phyloP scores from a whole-genome alignment of 2,888 invertebrate species.

The Orthosia cruda region DNA sequence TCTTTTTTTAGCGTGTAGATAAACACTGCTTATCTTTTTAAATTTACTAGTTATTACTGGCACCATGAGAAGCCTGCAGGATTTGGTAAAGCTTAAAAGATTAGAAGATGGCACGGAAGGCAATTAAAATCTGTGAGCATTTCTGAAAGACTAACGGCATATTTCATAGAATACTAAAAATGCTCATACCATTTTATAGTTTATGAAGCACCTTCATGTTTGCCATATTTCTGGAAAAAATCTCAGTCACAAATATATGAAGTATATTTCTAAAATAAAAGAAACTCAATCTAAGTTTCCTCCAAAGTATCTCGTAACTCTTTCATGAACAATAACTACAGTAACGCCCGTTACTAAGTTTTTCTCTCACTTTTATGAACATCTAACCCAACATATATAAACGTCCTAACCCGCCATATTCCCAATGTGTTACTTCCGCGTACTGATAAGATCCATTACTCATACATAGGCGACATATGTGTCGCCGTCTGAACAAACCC shows the following conservation, averaged over 20 bases:
- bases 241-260: background rate
- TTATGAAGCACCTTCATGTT: too few relatives aligned
- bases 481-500: constrained; percentile 44
- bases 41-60: constrained; percentile 1
- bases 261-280: background rate
- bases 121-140: too few relatives aligned
- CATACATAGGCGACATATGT: constrained; percentile 55
- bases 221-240: too few relatives aligned
- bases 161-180: too few relatives aligned
- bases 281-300: background rate
- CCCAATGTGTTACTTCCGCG: constrained; percentile 42
- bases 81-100: background rate
- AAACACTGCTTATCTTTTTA: background rate
- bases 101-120: too few relatives aligned
- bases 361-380: constrained; percentile 15
- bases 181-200: too few relatives aligned
- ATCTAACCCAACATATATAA: constrained; percentile 28
- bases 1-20: background rate
- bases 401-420: constrained; percentile 25
- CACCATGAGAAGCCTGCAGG: background rate
- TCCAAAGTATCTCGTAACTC: constrained; percentile 7
- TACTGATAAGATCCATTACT: constrained; percentile 43
- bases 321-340: constrained; percentile 29
- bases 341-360: constrained; percentile 11
- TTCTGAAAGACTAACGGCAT: too few relatives aligned